Evolutionary conservation across 2,797 vertebrate genomes (phyloP).

Genomic region (Hyperoplus immaculatus): DNA sequence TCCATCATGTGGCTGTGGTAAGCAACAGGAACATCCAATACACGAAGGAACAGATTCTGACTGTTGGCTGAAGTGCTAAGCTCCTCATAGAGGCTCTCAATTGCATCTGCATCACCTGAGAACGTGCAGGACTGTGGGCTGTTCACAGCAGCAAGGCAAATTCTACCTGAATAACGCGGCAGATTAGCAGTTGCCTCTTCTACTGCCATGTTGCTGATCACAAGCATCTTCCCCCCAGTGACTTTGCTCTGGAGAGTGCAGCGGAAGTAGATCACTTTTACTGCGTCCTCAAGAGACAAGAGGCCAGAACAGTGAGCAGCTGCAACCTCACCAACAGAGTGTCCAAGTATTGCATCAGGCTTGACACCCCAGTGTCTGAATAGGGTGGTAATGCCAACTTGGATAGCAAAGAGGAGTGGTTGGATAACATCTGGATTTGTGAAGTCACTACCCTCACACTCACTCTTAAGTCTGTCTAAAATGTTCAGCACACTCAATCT

Average conservation of each 20-base stretch:
- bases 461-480: conserved; percentile 75
- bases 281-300: conserved; percentile 88
- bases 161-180: conserved; percentile 70
- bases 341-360: conserved; percentile 84
- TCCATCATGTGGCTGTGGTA: conserved; percentile 93
- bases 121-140: conserved; percentile 90
- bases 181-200: conserved; percentile 82
- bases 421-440: conserved; percentile 83
- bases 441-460: conserved; percentile 75
- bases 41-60: conserved; percentile 86
- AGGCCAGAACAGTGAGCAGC: conserved; percentile 90
- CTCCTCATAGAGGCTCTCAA: conserved; percentile 76
- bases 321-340: conserved; percentile 90
- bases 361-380: conserved; percentile 88
- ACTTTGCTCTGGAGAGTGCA: conserved; percentile 87
- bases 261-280: conserved; percentile 88
- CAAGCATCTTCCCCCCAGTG: conserved; percentile 89
- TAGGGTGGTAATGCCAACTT: conserved; percentile 86
- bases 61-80: conserved; percentile 73
- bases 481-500: conserved; percentile 73
- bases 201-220: conserved; percentile 88
- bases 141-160: conserved; percentile 89
- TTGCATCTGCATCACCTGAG: conserved; percentile 86
- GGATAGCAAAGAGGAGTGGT: conserved; percentile 89
- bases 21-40: conserved; percentile 86